Evolutionary conservation across 2,113 vertebrate species (phyloP).

Genomic region (Perccottus glenii): DNA sequence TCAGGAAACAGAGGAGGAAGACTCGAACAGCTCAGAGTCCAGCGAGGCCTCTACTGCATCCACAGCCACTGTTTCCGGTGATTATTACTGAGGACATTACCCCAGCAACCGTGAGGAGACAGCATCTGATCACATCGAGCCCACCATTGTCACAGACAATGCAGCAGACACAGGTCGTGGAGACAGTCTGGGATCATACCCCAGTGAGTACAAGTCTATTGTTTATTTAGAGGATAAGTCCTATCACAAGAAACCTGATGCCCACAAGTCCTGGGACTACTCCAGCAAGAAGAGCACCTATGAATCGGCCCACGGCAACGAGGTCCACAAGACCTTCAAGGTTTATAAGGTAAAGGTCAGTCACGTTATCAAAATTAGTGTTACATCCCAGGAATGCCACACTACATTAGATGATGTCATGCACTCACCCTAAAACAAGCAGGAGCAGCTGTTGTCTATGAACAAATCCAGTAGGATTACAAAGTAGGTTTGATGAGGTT

Average conservation of each 20-base stretch:
- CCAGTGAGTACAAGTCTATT: slow-evolving; percentile 73
- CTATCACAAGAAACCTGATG: slow-evolving; percentile 66
- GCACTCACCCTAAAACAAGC: too few relatives aligned
- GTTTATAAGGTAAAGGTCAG: slow-evolving; percentile 72
- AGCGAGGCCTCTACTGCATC: slow-evolving; percentile 61
- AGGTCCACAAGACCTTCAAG: slow-evolving; percentile 75
- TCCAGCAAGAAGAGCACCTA: slow-evolving; percentile 67
- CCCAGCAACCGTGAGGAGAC: slow-evolving; percentile 10
- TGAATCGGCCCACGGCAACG: slow-evolving; percentile 56
- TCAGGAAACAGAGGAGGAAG: slow-evolving; percentile 69
- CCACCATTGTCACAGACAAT: slow-evolving; percentile 59
- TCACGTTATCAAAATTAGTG: background rate
- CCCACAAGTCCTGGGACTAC: slow-evolving; percentile 77
- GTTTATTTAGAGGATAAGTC: slow-evolving; percentile 71
- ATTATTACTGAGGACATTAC: slow-evolving; percentile 27
- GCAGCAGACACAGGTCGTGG: slow-evolving; percentile 62
- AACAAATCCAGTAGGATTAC: too few relatives aligned
- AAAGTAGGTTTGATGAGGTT: too few relatives aligned
- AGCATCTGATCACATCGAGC: slow-evolving; percentile 45
- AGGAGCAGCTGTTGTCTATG: too few relatives aligned
- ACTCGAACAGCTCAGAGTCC: slow-evolving; percentile 73
- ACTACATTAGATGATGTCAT: too few relatives aligned
- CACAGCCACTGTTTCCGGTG: slow-evolving; percentile 41
- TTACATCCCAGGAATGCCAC: background rate
- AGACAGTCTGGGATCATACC: slow-evolving; percentile 74